These are phyloP conservation scores for Microcaecilia unicolor DNA, from an alignment of 2,797 vertebrate species.

Conservation along the genomic window DNA sequence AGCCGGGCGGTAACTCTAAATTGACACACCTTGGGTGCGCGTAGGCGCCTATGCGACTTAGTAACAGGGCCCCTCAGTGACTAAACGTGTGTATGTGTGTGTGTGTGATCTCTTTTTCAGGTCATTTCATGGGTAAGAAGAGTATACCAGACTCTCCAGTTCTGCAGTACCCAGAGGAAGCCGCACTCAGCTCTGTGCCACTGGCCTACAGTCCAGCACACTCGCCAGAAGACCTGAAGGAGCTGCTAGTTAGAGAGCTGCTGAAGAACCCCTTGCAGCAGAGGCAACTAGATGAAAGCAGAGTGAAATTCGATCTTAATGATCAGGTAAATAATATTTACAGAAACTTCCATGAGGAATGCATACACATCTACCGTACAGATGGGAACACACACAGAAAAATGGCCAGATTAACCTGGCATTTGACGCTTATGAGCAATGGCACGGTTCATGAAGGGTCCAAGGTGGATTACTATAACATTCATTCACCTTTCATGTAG, in stretches of 20 bases:
- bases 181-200: slow-evolving; percentile 11
- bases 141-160: slow-evolving; percentile 46
- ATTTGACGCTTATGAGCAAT: too few species aligned
- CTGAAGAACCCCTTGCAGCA: slow-evolving; percentile 48
- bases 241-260: slow-evolving; percentile 55
- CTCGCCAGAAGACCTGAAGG: slow-evolving; percentile 39
- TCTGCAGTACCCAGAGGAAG: slow-evolving; percentile 32
- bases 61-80: too few species aligned
- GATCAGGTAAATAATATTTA: slow-evolving; percentile 68
- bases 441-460: too few species aligned
- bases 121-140: slow-evolving; percentile 93
- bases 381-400: too few species aligned
- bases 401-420: too few species aligned
- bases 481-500: too few species aligned
- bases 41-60: too few species aligned
- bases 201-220: slow-evolving; percentile 20
- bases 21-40: too few species aligned
- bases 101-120: slow-evolving; percentile 54
- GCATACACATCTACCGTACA: too few species aligned
- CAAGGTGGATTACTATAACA: too few species aligned
- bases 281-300: slow-evolving; percentile 43
- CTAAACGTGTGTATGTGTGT: too few species aligned
- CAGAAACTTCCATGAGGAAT: neutral
- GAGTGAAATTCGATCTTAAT: slow-evolving; percentile 26
- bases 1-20: too few species aligned